Evolutionary conservation across 2,113 vertebrate genomes (phyloP), one percentile per base, ranked within the genome.

Genomic region (Piaya cayana): DNA sequence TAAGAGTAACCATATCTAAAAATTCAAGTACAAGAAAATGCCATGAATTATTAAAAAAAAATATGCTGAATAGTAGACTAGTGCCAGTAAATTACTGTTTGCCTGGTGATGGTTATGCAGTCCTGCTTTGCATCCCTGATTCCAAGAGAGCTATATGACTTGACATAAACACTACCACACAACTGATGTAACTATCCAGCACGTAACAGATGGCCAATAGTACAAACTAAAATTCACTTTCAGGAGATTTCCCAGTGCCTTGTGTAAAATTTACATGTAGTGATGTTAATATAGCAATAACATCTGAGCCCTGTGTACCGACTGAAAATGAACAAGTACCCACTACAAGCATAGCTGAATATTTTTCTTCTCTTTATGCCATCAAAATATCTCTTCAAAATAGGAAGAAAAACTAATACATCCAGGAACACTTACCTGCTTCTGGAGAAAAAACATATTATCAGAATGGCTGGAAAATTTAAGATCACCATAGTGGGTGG

Each of bases 41-140:
- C 19, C 85, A 59, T 43, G 45, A 90, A 92, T 89, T 93, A 75
- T 67, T 81, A 78, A 49, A 56, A 92, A n/a, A 52, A 80, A 86
- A 85, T 68, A 79, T 7, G n/a, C 26, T 72, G 27, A 56, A 69
- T 68, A 9, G 59, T 39, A 63, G 29, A 80, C 18, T 59, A 85
- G 7, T 47, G 17, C 15, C 39, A 74, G 36, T 55, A 82, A 71
- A 55, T 52, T 71, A 52, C 34, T 74, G 8, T 88, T 85, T 67
- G 30, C 5, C 69, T 95, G 36, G 21, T 42, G 47, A 26, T 43
- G 68, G 15, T 42, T 75, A 76, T 42, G 30, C 8, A 65, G 25
- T 45, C 45, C 34, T 87, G 16, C 36, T 88, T 92, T 86, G 69
- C 1, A 1, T 77, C 77, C 50, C 30, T 12, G 16, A 82, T 90